Base-by-base conservation (phyloP, 2,113 vertebrate genomes). In the Salvelinus namaycush region DNA sequence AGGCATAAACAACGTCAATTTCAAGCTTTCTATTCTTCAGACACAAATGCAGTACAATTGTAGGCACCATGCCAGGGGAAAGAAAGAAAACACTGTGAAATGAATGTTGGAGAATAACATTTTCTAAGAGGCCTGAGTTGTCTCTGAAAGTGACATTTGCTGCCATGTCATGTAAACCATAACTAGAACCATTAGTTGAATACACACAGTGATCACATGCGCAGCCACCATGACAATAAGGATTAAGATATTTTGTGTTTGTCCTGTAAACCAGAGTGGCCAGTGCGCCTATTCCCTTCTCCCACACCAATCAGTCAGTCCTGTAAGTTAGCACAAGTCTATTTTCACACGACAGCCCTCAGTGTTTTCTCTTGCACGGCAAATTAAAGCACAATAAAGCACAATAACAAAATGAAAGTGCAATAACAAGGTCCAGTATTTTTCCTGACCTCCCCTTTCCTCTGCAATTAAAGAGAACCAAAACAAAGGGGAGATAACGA, bases 391-490 rank as follows among this genome's bases (percentile, higher is more conserved):
- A 78, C 77, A 86, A 85, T 68, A 87, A 89, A 71, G 78, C 79
- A 78, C 77, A 86, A 85, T 68, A 87, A 89, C 76, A 84, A 68
- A 77, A 74, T 81, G 57, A 75, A 79, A 79, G 75, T 64, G 65
- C 60, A 85, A 88, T 71, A 86, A 89, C 86, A 90, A 80, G 62
- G 66, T 34, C 31, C 65, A 71, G 74, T 76, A 74, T 87, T 76
- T 83, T 76, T 80, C 59, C 75, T 62, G 59, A 54, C 76, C 67
- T 76, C 76, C 49, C 51, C 49, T 27, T 72, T 70, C 34, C 31
- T 39, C 29, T n/a, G 16, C 39, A 29, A 81, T 64, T n/a, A 76
- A 73, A 75, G 51, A 75, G 64, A 86, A 80, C 72, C 65, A 77
- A 83, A 83, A 87, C 85, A 81, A 73, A 75, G 74, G 51, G 48